phyloP scores from a whole-genome alignment of 2,797 vertebrate genomes.

The Phalloptychus januarius region DNA sequence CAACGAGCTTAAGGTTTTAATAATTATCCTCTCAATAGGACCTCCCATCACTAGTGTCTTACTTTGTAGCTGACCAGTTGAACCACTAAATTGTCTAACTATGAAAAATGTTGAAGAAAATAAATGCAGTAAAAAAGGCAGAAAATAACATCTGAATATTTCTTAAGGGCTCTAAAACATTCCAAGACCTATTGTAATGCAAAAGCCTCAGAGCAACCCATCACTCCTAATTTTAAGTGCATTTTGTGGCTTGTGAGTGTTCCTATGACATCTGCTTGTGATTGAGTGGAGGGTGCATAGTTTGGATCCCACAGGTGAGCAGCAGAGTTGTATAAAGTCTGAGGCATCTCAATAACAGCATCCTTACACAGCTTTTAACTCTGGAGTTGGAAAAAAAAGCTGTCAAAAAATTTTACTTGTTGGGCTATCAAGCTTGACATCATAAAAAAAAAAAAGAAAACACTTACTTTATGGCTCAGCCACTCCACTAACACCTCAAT shows the following conservation, averaged over 20 bases:
- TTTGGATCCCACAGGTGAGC: constrained; percentile 48
- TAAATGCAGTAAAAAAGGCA: background rate
- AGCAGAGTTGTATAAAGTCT: constrained; percentile 22
- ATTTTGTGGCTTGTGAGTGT: constrained; percentile 44
- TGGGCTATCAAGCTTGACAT: constrained; percentile 35
- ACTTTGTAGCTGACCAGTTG: too few relatives aligned
- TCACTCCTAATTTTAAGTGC: constrained; percentile 66
- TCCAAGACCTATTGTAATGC: constrained; percentile 11
- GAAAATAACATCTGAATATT: background rate
- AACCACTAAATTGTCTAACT: background rate
- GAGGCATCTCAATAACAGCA: constrained; percentile 43
- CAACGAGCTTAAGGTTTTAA: too few relatives aligned
- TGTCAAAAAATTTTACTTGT: constrained; percentile 19
- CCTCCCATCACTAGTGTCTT: too few relatives aligned
- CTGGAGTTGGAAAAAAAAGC: constrained; percentile 35
- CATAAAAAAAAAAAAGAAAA: constrained; percentile 15
- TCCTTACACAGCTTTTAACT: constrained; percentile 27
- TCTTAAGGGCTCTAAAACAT: background rate
- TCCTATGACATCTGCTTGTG: constrained; percentile 61
- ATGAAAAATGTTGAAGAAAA: too few relatives aligned
- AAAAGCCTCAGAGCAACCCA: constrained; percentile 18
- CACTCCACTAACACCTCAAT: constrained; percentile 38
- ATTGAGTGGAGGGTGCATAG: constrained; percentile 45
- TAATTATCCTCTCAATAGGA: too few relatives aligned
- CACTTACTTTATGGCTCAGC: constrained; percentile 17